Evolutionary conservation across 2,113 vertebrate genomes (phyloP), one percentile per base, ranked within the genome.

Genomic region (Megaceryle torquata): DNA sequence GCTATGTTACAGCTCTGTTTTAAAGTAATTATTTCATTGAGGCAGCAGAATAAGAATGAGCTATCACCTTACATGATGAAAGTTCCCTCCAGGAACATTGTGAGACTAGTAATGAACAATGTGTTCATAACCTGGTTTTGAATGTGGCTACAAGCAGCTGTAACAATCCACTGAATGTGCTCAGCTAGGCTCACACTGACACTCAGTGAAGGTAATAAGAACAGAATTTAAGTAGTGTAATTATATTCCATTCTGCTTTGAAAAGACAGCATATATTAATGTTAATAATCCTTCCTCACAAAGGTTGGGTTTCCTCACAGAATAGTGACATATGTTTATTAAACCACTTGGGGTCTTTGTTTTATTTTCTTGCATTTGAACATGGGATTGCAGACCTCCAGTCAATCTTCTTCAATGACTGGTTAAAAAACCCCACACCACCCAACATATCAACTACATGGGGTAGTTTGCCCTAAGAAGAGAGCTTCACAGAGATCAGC

Each of bases 61-160:
- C 79, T 96, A 72, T 94, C 13, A 2, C 65, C 70, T 96, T 93
- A 59, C 31, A 39, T 89, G 46, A 81, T 46, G 37, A 53, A 93
- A 82, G 75, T 94, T 96, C 95, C 93, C 86, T 97, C 69, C 92
- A 92, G 96, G 93, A 96, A 87, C 51, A 1, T 29, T 82, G 88
- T 9, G 13, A 65, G 91, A 37, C 76, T 50, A 10, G 9, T 86
- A 83, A 68, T 39, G 53, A 88, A 25, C 57, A 50, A 4, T 46
- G 17, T 74, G 72, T 71, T 96, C 72, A 51, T 91, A 80, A 96
- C 88, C 57, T 85, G 63, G 41, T 74, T 91, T 53, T 29, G 41
- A 79, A 57, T 8, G 5, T 53, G 72, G 59, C 54, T 82, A 15
- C 60, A 61, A 60, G 15, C 18, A 33, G 26, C 54, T 86, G 46